Evolutionary conservation across 2,113 vertebrate species (phyloP).

Genomic region (Parotia lawesii): DNA sequence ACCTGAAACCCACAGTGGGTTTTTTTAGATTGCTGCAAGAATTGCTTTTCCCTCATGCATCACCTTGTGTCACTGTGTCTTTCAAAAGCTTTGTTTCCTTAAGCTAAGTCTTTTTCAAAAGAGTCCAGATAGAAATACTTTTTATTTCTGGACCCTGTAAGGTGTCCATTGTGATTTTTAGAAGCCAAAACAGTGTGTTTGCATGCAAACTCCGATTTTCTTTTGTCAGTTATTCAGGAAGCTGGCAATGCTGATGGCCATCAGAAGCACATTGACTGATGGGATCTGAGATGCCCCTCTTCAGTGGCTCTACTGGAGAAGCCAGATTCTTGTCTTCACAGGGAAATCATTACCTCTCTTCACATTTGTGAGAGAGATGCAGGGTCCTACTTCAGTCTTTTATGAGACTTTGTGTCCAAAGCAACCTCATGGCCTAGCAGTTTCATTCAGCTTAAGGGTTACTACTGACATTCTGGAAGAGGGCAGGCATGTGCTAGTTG

Average conservation of each 20-base stretch:
- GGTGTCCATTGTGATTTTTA: not conserved
- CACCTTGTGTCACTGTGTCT: not conserved
- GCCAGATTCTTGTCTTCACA: not conserved
- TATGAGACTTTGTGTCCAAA: not conserved
- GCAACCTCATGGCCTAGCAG: not conserved
- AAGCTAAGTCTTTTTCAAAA: not conserved
- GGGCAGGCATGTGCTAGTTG: not conserved
- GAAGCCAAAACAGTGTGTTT: not conserved
- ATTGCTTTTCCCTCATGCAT: not conserved
- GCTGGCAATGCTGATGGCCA: not conserved
- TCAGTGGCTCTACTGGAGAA: not conserved
- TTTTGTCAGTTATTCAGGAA: not conserved
- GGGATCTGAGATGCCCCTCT: not conserved
- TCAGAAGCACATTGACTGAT: not conserved
- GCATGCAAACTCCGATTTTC: not conserved
- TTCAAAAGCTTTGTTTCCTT: not conserved
- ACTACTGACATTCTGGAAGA: not conserved
- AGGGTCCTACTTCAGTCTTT: not conserved
- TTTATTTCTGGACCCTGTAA: not conserved
- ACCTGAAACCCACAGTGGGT: not conserved
- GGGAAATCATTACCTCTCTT: not conserved
- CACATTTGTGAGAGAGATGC: not conserved
- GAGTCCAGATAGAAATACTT: not conserved
- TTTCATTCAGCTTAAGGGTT: not conserved
- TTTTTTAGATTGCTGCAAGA: not conserved